Evolutionary conservation across 2,113 vertebrate genomes (phyloP).

Genomic region (Mus spicilegus): DNA sequence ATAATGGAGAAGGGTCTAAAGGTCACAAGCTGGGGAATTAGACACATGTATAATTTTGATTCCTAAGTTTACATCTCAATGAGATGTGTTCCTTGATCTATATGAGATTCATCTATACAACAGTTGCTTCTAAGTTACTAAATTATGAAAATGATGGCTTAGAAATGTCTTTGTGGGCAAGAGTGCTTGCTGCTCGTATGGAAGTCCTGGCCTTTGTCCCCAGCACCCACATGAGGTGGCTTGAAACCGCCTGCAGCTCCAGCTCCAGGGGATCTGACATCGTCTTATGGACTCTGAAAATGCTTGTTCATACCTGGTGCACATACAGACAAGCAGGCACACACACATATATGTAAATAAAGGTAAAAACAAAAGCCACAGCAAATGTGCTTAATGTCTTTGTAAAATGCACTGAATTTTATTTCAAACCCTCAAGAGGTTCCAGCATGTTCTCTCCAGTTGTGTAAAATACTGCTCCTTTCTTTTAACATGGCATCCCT

Average conservation of each 20-base stretch:
- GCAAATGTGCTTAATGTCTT: conserved; percentile 24
- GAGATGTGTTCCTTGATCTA: neutral
- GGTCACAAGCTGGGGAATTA: neutral
- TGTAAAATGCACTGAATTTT: conserved; percentile 30
- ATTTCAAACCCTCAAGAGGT: neutral
- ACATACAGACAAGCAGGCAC: neutral
- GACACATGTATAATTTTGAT: neutral
- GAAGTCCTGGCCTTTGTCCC: neutral
- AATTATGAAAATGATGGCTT: conserved; percentile 1
- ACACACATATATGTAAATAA: neutral
- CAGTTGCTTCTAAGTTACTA: neutral
- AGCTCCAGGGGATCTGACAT: neutral
- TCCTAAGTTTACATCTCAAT: neutral
- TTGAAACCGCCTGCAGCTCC: neutral
- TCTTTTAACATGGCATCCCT: conserved; percentile 18
- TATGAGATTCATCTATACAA: neutral
- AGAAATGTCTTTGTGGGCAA: neutral
- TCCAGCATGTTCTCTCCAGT: neutral
- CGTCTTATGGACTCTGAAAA: neutral
- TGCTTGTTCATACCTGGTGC: neutral
- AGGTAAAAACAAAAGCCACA: neutral
- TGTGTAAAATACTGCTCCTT: conserved; percentile 19
- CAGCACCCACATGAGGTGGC: neutral
- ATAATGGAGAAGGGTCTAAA: neutral
- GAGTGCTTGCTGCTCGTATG: neutral